Evolutionary conservation across 2,797 vertebrate species (phyloP).

Genomic region (Hemibagrus guttatus): DNA sequence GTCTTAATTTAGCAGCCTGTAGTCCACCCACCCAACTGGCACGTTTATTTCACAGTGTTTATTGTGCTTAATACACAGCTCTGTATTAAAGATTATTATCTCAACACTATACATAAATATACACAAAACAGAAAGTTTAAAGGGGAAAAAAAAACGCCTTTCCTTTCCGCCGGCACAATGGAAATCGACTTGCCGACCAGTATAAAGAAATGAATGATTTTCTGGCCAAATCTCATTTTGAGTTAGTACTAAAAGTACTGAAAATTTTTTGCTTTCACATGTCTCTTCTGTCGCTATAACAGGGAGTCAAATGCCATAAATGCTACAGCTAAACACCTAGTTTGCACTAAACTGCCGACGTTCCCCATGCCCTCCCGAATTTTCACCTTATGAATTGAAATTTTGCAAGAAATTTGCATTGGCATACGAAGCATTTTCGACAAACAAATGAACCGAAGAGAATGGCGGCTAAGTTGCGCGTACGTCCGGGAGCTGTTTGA

Average conservation of each 20-base stretch:
- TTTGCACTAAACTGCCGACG: not conserved
- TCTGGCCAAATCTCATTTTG: too few relatives aligned
- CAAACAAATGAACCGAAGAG: too few relatives aligned
- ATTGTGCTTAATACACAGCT: not conserved
- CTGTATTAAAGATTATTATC: not conserved
- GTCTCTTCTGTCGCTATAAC: not conserved
- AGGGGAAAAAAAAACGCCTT: not conserved
- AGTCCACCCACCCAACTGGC: not conserved
- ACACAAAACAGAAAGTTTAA: not conserved
- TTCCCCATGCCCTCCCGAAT: too few relatives aligned
- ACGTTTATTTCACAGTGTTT: not conserved
- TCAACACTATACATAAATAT: not conserved
- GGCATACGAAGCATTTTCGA: too few relatives aligned
- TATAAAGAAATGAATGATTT: too few relatives aligned
- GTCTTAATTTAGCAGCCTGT: constrained; percentile 1
- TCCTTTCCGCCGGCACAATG: too few relatives aligned
- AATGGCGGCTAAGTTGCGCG: too few relatives aligned
- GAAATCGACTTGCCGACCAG: too few relatives aligned
- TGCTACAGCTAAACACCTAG: not conserved
- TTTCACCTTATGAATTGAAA: too few relatives aligned
- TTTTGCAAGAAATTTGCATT: too few relatives aligned
- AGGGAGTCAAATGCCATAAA: not conserved
- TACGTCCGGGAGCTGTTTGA: too few relatives aligned
- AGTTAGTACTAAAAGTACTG: not conserved
- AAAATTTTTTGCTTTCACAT: not conserved